A percentile compares a stretch with the other conserved stretches of the same genome.
phyloP scores from a whole-genome alignment of 2,113 vertebrate genomes.

The Perca schrenkii region DNA sequence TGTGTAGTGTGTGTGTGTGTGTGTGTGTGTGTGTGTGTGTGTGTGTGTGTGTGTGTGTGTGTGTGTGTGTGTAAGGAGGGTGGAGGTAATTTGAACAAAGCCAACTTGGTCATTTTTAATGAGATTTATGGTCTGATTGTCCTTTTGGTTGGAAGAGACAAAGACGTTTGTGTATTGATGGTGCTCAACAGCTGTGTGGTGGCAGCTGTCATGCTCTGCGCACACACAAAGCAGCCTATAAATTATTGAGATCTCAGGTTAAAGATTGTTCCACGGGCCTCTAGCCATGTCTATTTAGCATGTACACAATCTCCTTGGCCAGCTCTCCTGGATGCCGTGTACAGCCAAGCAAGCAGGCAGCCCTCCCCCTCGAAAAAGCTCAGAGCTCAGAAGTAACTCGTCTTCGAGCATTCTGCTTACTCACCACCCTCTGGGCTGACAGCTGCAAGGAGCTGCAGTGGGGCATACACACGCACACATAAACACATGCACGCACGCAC shows the following conservation, averaged over 20 bases:
- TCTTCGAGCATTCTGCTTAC: conserved; percentile 77
- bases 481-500: background rate
- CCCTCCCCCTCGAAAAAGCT: conserved; percentile 47
- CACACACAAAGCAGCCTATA: conserved; percentile 46
- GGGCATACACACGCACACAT: conserved; percentile 19
- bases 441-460: conserved; percentile 69
- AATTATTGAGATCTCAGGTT: conserved; percentile 71
- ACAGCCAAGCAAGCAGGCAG: conserved; percentile 32
- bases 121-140: conserved; percentile 1
- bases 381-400: conserved; percentile 54
- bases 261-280: conserved; percentile 53
- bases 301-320: conserved; percentile 33
- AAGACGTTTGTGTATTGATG: conserved; percentile 34
- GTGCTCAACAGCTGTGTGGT: conserved; percentile 51
- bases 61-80: background rate
- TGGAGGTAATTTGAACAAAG: conserved; percentile 1
- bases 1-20: conserved; percentile 4
- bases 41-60: background rate
- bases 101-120: conserved; percentile 10
- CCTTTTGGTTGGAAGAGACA: conserved; percentile 7
- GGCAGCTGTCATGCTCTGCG: conserved; percentile 55
- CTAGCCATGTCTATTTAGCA: conserved; percentile 26
- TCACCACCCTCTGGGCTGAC: conserved; percentile 78
- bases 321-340: conserved; percentile 23
- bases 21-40: too few relatives aligned